Evolutionary conservation across 2,797 vertebrate species (phyloP), one percentile per base, ranked within the genome.

Genomic region (Ciconia nigra): DNA sequence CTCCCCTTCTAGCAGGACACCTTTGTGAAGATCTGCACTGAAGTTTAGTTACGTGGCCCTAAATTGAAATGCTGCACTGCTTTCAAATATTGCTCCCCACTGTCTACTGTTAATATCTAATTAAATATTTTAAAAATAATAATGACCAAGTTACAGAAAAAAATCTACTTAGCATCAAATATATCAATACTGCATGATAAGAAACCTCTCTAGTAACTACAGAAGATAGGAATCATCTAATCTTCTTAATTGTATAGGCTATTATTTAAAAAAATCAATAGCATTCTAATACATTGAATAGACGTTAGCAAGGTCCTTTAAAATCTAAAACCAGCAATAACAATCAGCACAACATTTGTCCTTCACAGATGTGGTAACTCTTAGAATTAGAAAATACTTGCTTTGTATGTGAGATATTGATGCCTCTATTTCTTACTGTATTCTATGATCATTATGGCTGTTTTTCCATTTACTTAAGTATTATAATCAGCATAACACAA

Each of bases 231-330:
- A 95, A 54, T 65, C 95, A 96, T 94, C 88, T 96, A 88, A 96
- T 94, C 66, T 95, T 97, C 86, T 89, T 89, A 86, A 95, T 91
- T 81, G 62, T 96, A 95, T 72, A 95, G 55, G 70, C 74, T 90
- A 51, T 94, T 97, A 96, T 96, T 89, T 49, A 47, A 74, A 72
- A 89, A 93, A 84, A 72, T 31, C 62, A 61, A 39, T 72, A 71
- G 9, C 13, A 77, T 83, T 82, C 49, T 69, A 93, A 82, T 86
- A 72, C 8, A 72, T 46, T 86, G 55, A 91, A 73, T 13, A 71
- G 54, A 89, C 3, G 4, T 58, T 83, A 78, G 28, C 6, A 80
- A 72, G 9, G 37, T n/a, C 42, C 33, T 80, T 86, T 54, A 49
- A 84, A 87, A 77, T 59, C n/a, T 73, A 37, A 86, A 74, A 7